Evolutionary conservation across 2,113 vertebrate genomes (phyloP).

Genomic region (Mohoua ochrocephala): DNA sequence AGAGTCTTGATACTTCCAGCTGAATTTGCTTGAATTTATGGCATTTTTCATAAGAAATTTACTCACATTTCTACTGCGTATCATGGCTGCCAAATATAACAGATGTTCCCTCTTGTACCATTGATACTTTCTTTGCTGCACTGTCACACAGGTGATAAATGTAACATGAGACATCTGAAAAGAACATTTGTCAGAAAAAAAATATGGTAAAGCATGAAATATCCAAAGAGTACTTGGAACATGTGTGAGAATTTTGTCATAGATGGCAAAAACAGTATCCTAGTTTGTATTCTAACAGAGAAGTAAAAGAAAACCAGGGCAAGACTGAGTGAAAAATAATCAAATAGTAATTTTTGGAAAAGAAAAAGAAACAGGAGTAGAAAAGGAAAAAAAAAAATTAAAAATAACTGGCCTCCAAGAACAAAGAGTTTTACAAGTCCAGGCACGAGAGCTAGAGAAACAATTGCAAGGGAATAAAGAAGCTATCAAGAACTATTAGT

Average conservation of each 20-base stretch:
- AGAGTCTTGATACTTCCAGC: background rate
- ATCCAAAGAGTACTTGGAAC: background rate
- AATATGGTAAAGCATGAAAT: background rate
- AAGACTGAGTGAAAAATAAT: background rate
- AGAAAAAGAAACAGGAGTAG: background rate
- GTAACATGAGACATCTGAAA: background rate
- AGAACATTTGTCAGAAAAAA: background rate
- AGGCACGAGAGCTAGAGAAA: background rate
- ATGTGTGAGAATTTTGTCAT: fast-evolving
- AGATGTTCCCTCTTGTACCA: background rate
- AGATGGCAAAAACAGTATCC: background rate
- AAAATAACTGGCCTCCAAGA: background rate
- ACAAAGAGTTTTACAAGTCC: background rate
- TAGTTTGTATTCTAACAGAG: background rate
- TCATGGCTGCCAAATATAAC: background rate
- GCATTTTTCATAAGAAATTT: background rate
- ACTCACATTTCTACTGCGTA: background rate
- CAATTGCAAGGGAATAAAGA: background rate
- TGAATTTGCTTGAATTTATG: background rate
- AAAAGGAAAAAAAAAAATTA: background rate
- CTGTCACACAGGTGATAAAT: background rate
- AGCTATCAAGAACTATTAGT: background rate
- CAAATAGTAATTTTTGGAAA: background rate
- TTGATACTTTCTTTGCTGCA: background rate
- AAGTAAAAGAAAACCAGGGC: background rate